Evolutionary conservation across 2,797 vertebrate genomes (phyloP), one percentile per base, ranked within the genome.

Genomic region (Bucorvus abyssinicus): DNA sequence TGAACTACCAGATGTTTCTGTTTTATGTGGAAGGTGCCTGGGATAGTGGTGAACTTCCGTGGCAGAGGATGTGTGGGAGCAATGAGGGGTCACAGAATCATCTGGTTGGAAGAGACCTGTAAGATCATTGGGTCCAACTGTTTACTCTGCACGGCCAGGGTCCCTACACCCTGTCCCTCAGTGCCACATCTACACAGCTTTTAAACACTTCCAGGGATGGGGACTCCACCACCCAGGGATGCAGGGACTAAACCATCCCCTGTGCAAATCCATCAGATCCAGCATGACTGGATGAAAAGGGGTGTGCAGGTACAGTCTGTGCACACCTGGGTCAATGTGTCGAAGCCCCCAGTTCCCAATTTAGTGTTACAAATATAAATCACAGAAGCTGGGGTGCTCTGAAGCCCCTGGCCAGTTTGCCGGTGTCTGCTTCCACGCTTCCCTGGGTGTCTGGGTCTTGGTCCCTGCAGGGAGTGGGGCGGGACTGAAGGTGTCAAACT

Each of bases 381-480:
- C 7, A 3, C 9, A 52, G 53, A 20, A 67, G 23, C 34, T 5
- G 65, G 60, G n/a, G 11, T 17, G 16, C 19, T 47, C 18, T 47
- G 22, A 49, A 21, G 22, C 24, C 49, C 49, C 22, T 49, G 24
- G 49, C 49, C 22, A 24, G 49, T 49, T 23, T 23, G 12, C 45
- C 60, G 36, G 23, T 52, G 53, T 8, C 64, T 19, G 0, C 15
- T 29, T 52, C 55, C 15, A 13, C 1, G 7, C 5, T 42, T 7
- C 18, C 44, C 8, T 57, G 34, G 30, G 6, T 21, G 17, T 78
- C 14, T 56, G n/a, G 29, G 7, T 47, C 34, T 57, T 40, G n/a
- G 6, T 47, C 26, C 22, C 53, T 0, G 0, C 3, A 6, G 34
- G 8, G 40, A 80, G 27, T 3, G 14, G 42, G 22, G 27, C 16